Conservation (phyloP, 2,113 vertebrate genomes). For the Mustelus asterias region DNA sequence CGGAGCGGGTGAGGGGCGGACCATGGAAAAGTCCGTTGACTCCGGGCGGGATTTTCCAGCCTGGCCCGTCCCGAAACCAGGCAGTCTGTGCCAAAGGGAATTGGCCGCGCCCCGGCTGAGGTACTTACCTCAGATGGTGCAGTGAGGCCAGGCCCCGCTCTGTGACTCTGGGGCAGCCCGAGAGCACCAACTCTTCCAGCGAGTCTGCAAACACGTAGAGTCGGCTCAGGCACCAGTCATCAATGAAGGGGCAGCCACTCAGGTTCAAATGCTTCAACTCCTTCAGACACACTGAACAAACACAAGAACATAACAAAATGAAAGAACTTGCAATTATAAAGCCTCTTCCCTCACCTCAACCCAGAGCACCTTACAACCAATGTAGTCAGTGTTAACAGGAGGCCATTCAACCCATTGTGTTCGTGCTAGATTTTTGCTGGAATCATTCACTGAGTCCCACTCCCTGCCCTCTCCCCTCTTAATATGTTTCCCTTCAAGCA, state of each 20-base stretch:
- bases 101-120: neutral
- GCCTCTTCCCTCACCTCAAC: neutral
- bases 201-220: conserved; percentile 59
- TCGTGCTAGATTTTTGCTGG: neutral
- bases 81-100: neutral
- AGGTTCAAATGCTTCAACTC: conserved; percentile 58
- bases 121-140: conserved; percentile 66
- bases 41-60: too few species aligned
- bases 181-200: conserved; percentile 67
- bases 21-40: too few species aligned
- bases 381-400: neutral
- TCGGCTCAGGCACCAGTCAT: conserved; percentile 72
- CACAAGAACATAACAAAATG: neutral
- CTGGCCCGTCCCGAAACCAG: too few species aligned
- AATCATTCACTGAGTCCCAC: neutral
- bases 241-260: conserved; percentile 63
- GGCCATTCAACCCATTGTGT: neutral
- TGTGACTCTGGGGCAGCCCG: conserved; percentile 64
- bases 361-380: neutral
- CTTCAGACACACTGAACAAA: conserved; percentile 41
- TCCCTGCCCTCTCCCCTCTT: neutral
- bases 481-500: too few species aligned
- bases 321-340: neutral
- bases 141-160: conserved; percentile 68
- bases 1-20: too few species aligned